Evolutionary conservation across 2,888 invertebrate genomes (phyloP).

Genomic region (Mamestra brassicae): DNA sequence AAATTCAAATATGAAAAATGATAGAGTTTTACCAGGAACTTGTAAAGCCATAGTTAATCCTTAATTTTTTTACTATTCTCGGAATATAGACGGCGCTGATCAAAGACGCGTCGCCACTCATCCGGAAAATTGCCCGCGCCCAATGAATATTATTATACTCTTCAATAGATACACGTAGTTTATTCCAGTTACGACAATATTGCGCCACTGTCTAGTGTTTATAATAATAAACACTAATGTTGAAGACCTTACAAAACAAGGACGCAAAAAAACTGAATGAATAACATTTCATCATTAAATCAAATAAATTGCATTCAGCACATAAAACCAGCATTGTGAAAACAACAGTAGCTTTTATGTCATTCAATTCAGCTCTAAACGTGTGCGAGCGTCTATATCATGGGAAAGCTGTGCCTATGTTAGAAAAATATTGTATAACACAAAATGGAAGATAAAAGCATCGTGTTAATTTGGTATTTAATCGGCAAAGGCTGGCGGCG

Average conservation of each 20-base stretch:
- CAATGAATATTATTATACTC: constrained; percentile 91
- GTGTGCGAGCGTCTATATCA: constrained; percentile 34
- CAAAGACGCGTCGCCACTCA: constrained; percentile 88
- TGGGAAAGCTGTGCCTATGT: constrained; percentile 28
- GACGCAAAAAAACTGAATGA: constrained; percentile 10
- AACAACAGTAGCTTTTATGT: constrained; percentile 50
- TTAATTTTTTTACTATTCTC: constrained; percentile 84
- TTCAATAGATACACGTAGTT: constrained; percentile 88
- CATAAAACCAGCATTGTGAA: constrained; percentile 47
- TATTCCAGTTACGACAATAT: constrained; percentile 82
- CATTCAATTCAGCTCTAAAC: constrained; percentile 45
- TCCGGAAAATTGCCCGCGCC: constrained; percentile 89
- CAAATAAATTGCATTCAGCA: constrained; percentile 36
- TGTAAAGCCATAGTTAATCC: constrained; percentile 77
- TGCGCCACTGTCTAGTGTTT: constrained; percentile 61
- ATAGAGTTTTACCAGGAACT: constrained; percentile 60
- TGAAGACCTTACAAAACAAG: constrained; percentile 27
- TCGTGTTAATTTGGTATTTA: constrained; percentile 58
- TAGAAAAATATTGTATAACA: constrained; percentile 42
- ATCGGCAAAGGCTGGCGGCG: constrained; percentile 51
- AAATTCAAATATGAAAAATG: constrained; percentile 19
- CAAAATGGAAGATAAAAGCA: constrained; percentile 42
- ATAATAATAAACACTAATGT: constrained; percentile 19
- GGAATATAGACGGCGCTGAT: constrained; percentile 83
- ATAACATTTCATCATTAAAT: constrained; percentile 41